Percentiles rank a stretch among this genome's conserved stretches.
These are phyloP conservation scores for Enteromius unitaeniatus DNA, from an alignment of 2,797 vertebrate species.

Conservation along the genomic window DNA sequence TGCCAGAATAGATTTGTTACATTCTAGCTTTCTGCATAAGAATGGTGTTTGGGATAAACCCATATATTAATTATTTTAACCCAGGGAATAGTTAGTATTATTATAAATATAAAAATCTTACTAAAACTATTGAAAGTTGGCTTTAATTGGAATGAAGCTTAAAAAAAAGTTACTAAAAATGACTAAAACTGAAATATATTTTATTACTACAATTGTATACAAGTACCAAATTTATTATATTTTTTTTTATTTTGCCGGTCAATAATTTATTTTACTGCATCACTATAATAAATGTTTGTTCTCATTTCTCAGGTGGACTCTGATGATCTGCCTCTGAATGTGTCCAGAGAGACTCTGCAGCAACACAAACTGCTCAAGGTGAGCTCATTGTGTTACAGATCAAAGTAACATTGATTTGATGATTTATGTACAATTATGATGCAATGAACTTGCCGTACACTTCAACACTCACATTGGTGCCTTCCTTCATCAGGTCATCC, in stretches of 20 bases:
- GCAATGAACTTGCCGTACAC: background rate
- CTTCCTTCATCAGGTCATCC: conserved; percentile 85
- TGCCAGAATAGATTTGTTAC: background rate
- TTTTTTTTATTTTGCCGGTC: too few species aligned
- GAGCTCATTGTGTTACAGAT: conserved; percentile 42
- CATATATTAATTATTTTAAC: background rate
- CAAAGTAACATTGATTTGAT: background rate
- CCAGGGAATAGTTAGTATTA: background rate
- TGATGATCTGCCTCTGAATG: conserved; percentile 96
- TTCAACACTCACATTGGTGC: background rate
- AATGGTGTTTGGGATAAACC: background rate
- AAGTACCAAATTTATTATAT: too few species aligned
- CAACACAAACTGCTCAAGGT: conserved; percentile 98
- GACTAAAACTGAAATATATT: too few species aligned
- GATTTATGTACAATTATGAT: background rate
- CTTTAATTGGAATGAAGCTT: background rate
- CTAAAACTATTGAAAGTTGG: background rate
- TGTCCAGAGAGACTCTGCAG: conserved; percentile 97
- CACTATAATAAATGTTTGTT: background rate
- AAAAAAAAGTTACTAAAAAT: background rate
- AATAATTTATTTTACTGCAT: background rate
- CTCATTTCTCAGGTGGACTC: conserved; percentile 88
- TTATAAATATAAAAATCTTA: background rate
- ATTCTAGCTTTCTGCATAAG: background rate
- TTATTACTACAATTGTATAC: too few species aligned